These are phyloP conservation scores for Osmerus eperlanus DNA, from an alignment of 2,113 vertebrate genomes.

Conservation along the genomic window DNA sequence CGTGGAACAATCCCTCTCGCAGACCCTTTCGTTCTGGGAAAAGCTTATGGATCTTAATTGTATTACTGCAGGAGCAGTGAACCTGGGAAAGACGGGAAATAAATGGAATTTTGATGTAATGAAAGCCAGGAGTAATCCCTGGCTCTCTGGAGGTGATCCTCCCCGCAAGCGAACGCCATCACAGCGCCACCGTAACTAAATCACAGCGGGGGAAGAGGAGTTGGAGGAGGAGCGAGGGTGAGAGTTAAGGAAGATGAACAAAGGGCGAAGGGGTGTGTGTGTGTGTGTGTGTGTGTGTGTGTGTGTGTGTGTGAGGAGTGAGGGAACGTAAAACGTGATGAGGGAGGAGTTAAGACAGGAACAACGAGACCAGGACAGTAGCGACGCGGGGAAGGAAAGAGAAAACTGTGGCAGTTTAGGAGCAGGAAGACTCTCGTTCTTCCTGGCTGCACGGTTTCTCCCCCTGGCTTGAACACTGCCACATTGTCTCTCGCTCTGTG, in stretches of 20 bases:
- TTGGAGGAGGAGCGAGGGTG: neutral
- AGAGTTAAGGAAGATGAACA: neutral
- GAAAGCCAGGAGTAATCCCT: slow-evolving; percentile 59
- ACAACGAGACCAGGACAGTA: no score
- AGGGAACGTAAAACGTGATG: neutral
- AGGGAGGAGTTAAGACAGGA: neutral
- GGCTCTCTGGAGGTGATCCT: slow-evolving; percentile 56
- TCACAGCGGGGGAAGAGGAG: neutral
- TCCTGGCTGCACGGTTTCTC: slow-evolving; percentile 1
- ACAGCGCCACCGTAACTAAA: slow-evolving; percentile 3
- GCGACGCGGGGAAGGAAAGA: no score
- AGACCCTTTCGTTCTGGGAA: slow-evolving; percentile 58
- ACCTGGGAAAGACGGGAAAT: slow-evolving; percentile 43
- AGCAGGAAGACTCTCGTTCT: no score
- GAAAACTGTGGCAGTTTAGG: no score
- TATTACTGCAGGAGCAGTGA: slow-evolving; percentile 53
- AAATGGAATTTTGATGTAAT: slow-evolving; percentile 70
- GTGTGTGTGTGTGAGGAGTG: neutral
- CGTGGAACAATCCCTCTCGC: slow-evolving; percentile 60
- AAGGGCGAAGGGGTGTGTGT: neutral
- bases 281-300: neutral
- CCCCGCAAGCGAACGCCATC: neutral
- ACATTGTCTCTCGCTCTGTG: slow-evolving; percentile 58
- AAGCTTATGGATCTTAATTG: slow-evolving; percentile 73
- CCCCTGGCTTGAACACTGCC: slow-evolving; percentile 46